Conservation (phyloP, 1,140 invertebrate genomes). For the Contarinia nasturtii region DNA sequence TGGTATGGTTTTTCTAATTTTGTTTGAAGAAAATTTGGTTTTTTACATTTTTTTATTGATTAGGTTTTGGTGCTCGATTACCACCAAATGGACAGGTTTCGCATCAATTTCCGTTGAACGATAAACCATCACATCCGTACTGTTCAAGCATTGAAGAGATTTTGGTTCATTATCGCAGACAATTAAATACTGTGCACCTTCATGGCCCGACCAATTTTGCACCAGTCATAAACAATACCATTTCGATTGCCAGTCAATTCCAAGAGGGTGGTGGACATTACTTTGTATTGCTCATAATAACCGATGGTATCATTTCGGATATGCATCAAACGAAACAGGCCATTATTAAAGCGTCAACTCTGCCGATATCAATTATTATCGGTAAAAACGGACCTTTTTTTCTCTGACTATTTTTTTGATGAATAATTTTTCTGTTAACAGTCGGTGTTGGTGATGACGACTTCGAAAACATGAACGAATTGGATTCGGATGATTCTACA, state of each 20-base stretch:
- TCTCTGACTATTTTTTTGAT: too few species aligned
- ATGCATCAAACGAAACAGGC: not conserved
- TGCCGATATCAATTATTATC: not conserved
- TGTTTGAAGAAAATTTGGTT: not conserved
- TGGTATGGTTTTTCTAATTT: not conserved
- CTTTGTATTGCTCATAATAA: not conserved
- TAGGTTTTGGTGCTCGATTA: not conserved
- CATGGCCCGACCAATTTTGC: not conserved
- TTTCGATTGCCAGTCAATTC: not conserved
- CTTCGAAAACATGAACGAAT: not conserved
- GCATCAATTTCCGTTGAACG: too few species aligned
- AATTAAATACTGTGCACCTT: not conserved
- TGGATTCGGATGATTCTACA: not conserved
- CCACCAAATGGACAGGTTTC: not conserved
- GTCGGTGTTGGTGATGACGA: not conserved
- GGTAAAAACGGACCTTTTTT: too few species aligned
- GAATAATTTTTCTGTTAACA: too few species aligned
- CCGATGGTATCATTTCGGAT: not conserved
- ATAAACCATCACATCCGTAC: not conserved
- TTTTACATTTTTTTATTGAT: not conserved
- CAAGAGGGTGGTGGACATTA: not conserved
- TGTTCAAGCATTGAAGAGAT: not conserved
- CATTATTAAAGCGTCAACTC: not conserved
- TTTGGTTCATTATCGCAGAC: not conserved
- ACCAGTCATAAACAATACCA: not conserved